Percentiles rank a stretch among this genome's conserved stretches.
Conservation (phyloP, 2,888 invertebrate species). For the Cynaeus angustus region DNA sequence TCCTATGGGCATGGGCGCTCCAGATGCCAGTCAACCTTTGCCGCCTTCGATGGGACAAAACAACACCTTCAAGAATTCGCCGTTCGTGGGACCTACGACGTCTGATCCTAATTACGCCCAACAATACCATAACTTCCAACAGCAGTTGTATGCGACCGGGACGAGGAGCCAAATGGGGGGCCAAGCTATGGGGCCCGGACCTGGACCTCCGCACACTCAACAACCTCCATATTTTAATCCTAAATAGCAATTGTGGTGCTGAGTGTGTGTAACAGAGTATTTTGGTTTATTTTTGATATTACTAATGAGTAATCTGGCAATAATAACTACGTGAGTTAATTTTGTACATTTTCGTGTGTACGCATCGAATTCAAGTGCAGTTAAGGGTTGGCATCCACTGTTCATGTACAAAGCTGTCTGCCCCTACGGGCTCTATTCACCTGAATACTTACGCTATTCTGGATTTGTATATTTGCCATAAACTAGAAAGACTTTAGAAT, state of each 20-base stretch:
- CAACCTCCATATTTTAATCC: conserved; percentile 72
- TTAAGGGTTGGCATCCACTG: conserved; percentile 68
- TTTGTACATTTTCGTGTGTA: conserved; percentile 66
- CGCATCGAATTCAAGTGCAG: conserved; percentile 71
- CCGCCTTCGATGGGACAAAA: conserved; percentile 87
- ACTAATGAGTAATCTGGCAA: conserved; percentile 70
- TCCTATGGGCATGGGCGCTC: conserved; percentile 75
- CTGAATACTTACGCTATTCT: conserved; percentile 69
- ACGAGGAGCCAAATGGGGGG: conserved; percentile 78
- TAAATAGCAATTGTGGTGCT: conserved; percentile 70
- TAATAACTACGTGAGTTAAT: conserved; percentile 69
- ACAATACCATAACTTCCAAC: conserved; percentile 96
- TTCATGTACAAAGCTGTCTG: conserved; percentile 69
- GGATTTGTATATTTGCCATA: conserved; percentile 72
- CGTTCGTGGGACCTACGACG: conserved; percentile 89
- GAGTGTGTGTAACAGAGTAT: conserved; percentile 68
- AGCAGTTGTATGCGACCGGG: conserved; percentile 93
- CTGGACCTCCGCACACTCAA: conserved; percentile 71
- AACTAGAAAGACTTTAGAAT: conserved; percentile 63
- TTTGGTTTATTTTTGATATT: conserved; percentile 72
- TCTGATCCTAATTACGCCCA: conserved; percentile 95
- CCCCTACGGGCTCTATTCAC: conserved; percentile 65
- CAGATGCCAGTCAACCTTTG: conserved; percentile 82
- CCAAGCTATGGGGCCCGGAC: conserved; percentile 71
- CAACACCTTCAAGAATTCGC: conserved; percentile 82